phyloP scores from a whole-genome alignment of 2,797 vertebrate species.

The Siniperca scherzeri region DNA sequence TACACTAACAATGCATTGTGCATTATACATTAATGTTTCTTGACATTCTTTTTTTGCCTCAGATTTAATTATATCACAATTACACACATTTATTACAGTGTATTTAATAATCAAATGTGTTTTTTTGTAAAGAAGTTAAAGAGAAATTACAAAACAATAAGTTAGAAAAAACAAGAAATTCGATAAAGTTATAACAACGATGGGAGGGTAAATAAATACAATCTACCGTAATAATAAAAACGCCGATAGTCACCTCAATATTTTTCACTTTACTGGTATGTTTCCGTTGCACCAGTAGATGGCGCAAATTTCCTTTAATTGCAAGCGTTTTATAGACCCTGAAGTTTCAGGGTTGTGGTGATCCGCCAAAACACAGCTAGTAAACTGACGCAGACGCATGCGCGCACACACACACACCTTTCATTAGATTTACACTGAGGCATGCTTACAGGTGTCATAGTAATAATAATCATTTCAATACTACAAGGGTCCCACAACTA shows the following conservation, averaged over 20 bases:
- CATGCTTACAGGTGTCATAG: background rate
- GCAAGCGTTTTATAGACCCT: background rate
- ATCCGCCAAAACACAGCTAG: background rate
- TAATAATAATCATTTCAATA: background rate
- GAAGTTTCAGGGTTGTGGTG: background rate
- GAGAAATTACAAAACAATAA: background rate
- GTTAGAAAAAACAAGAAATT: background rate
- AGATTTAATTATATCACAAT: background rate
- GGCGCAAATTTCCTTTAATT: conserved; percentile 22
- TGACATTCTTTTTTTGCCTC: background rate
- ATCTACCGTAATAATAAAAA: background rate
- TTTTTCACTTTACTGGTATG: background rate
- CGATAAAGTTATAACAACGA: background rate
- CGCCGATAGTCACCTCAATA: rapidly evolving
- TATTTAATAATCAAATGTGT: background rate
- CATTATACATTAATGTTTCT: background rate
- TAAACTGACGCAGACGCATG: background rate
- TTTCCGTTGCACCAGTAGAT: conserved; percentile 43
- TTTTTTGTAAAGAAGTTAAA: background rate
- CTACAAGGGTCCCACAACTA: background rate
- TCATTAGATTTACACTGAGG: background rate
- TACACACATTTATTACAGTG: background rate
- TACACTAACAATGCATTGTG: background rate
- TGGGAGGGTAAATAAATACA: background rate
- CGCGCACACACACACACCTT: background rate